Conservation (phyloP, 2,113 vertebrate species). For the Salvelinus alpinus region DNA sequence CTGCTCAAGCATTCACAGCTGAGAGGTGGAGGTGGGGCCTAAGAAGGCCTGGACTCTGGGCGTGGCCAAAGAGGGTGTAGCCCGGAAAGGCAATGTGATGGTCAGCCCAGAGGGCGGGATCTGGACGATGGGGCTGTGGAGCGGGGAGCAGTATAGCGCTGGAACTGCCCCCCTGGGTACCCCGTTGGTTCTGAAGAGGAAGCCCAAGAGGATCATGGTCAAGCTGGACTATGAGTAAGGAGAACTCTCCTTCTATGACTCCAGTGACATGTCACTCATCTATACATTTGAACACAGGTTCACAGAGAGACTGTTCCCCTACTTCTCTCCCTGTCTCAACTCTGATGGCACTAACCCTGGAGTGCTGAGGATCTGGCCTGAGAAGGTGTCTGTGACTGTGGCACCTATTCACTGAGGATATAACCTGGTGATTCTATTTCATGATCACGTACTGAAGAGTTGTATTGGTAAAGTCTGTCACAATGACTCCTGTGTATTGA, state of each 20-base stretch:
- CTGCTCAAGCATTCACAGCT: conserved; percentile 24
- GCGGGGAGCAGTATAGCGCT: conserved; percentile 3
- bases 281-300: conserved; percentile 12
- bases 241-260: conserved; percentile 3
- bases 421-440: background rate
- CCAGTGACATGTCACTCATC: conserved; percentile 8
- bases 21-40: conserved; percentile 21
- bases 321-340: conserved; percentile 18
- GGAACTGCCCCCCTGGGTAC: conserved; percentile 7
- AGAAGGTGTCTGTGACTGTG: conserved; percentile 7
- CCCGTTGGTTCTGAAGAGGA: background rate
- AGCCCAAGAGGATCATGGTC: conserved; percentile 16
- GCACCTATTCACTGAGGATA: background rate
- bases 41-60: conserved; percentile 24
- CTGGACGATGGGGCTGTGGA: conserved; percentile 19
- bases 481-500: too few relatives aligned
- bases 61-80: conserved; percentile 5
- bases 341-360: conserved; percentile 11
- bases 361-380: conserved; percentile 18
- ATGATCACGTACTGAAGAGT: background rate
- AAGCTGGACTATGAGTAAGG: conserved; percentile 16
- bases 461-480: too few relatives aligned
- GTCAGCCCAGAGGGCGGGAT: conserved; percentile 9
- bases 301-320: conserved; percentile 20
- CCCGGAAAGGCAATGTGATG: conserved; percentile 12